Percentiles rank a stretch among this genome's conserved stretches.
Evolutionary conservation across 2,888 invertebrate genomes (phyloP).

Genomic region (Halocaridina rubra): DNA sequence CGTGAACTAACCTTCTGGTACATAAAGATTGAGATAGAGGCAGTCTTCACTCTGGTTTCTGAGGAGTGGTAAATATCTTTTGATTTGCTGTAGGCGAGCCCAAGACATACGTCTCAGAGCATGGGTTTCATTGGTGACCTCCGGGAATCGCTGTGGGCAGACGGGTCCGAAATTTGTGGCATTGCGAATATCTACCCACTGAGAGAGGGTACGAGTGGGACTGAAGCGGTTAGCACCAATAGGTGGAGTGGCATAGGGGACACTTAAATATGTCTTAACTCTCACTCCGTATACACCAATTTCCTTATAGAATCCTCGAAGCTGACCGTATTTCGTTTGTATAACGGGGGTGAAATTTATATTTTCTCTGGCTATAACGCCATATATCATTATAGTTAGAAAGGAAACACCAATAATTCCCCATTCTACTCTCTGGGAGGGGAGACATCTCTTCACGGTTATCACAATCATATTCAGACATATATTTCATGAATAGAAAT

Average conservation of each 20-base stretch:
- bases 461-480: too few relatives aligned
- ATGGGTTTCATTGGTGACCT: conserved; percentile 68
- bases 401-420: not conserved
- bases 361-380: not conserved
- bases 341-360: conserved; percentile 67
- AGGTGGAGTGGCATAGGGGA: conserved; percentile 93
- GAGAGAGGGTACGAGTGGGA: conserved; percentile 68
- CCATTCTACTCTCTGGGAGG: not conserved
- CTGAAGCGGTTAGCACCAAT: conserved; percentile 74
- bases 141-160: conserved; percentile 69
- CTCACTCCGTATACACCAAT: conserved; percentile 69
- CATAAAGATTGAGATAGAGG: conserved; percentile 64
- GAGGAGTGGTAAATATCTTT: conserved; percentile 68
- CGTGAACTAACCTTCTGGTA: too few relatives aligned
- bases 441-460: too few relatives aligned
- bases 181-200: conserved; percentile 67
- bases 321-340: conserved; percentile 88
- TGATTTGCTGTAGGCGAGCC: conserved; percentile 69
- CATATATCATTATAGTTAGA: not conserved
- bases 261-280: conserved; percentile 79
- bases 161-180: conserved; percentile 67
- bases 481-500: too few relatives aligned
- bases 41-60: conserved; percentile 67
- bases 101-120: conserved; percentile 73
- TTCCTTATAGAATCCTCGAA: conserved; percentile 82